Evolutionary conservation across 2,888 invertebrate genomes (phyloP), one percentile per base, ranked within the genome.

Genomic region (Lordiphosa fenestrarum): DNA sequence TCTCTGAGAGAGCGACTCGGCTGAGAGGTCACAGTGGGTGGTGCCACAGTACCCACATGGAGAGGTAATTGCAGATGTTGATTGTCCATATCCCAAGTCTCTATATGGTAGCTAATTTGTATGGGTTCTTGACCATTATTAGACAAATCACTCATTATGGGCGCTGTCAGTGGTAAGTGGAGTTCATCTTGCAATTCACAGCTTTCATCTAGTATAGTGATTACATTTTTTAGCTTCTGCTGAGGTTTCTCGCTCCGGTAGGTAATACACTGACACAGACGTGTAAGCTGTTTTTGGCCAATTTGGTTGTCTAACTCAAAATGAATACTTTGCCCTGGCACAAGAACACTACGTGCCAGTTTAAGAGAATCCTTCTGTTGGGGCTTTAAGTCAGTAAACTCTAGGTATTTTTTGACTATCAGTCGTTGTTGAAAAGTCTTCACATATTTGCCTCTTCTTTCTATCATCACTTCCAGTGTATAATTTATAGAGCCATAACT

Each of bases 301-400:
- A 35, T 39, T 3, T 37, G 25, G 1, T 49, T n/a, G 0, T 39
- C n/a, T 39, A 84, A 23, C 9, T 53, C 50, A 52, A 60, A 84
- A 39, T 23, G 21, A 4, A 85, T 59, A 7, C 33, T 47, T 36
- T 85, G 85, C 0, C 86, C 86, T 0, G 85, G 85, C 44, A 73
- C 83, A 53, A 60, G 84, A 6, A 73, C 63, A 48, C 59, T 78
- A 35, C 80, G 77, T 1, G 72, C 46, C n/a, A 83, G 30, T n/a
- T 13, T 38, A 0, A 81, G 62, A 1, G 33, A 7, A 12, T 48
- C 30, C 12, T 23, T 39, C 0, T n/a, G 2, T 39, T 6, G 58
- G 0, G 81, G 70, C 7, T 13, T 36, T 9, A 69, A 46, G 2
- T 76, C 60, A 4, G 6, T 36, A 0, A 85, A 55, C 15, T 85